These are phyloP conservation scores for Pemphredon lugubris DNA, from an alignment of 2,888 invertebrate genomes.

Conservation along the genomic window DNA sequence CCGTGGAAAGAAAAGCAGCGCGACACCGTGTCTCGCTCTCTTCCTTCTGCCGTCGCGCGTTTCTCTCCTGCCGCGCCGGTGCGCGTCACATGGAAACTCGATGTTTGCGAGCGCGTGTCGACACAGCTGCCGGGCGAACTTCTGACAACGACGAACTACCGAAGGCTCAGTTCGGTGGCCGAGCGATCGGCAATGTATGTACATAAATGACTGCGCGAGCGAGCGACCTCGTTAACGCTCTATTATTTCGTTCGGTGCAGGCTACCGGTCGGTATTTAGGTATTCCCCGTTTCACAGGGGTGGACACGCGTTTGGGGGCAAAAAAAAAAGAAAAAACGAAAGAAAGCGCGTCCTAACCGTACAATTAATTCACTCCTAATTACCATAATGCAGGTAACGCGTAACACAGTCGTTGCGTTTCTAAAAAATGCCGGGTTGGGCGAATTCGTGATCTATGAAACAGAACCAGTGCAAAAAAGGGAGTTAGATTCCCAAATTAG, in stretches of 20 bases:
- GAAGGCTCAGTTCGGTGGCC: constrained; percentile 9
- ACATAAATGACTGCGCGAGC: constrained; percentile 45
- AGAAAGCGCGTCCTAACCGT: too few relatives aligned
- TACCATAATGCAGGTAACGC: too few relatives aligned
- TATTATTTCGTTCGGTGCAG: constrained; percentile 30
- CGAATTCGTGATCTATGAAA: too few relatives aligned
- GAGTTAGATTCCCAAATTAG: too few relatives aligned
- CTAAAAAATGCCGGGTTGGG: too few relatives aligned
- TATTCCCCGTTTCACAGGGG: constrained; percentile 8
- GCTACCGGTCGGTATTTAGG: constrained; percentile 37
- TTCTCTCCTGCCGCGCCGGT: constrained; percentile 20
- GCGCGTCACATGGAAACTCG: constrained; percentile 33
- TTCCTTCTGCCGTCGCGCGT: neutral
- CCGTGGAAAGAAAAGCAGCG: constrained; percentile 19
- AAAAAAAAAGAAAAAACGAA: neutral
- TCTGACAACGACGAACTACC: constrained; percentile 6
- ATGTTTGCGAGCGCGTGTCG: constrained; percentile 52
- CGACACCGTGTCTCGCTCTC: constrained; percentile 13
- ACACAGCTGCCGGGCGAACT: constrained; percentile 46
- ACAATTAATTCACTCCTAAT: too few relatives aligned
- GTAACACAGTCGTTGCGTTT: too few relatives aligned
- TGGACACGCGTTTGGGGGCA: neutral
- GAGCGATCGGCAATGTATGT: constrained; percentile 57
- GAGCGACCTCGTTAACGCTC: constrained; percentile 49
- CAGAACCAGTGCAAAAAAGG: too few relatives aligned